Conservation (phyloP, 1,140 invertebrate species). For the Brachionus paranguensis region DNA sequence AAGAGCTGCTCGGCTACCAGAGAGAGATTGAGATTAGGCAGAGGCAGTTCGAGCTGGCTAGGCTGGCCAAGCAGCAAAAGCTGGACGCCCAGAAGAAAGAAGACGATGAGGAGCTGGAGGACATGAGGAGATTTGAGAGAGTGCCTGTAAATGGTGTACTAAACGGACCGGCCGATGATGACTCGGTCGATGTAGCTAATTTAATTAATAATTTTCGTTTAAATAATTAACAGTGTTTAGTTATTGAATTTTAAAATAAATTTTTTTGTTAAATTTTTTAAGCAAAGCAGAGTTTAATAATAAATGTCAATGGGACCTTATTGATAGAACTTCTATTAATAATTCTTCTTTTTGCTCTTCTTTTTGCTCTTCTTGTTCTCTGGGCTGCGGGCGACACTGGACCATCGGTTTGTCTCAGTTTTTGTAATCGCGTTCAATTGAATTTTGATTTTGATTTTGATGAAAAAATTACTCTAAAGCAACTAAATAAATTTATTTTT, state of each 20-base stretch:
- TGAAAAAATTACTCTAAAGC: background rate
- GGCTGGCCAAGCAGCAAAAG: conserved; percentile 4
- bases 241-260: background rate
- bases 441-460: background rate
- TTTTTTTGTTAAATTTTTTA: background rate
- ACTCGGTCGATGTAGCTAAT: conserved; percentile 28
- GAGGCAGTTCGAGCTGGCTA: background rate
- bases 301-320: background rate
- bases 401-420: background rate
- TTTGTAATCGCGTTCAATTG: background rate
- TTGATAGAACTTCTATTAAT: background rate
- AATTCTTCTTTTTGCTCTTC: too few relatives aligned
- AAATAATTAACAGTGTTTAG: conserved; percentile 14
- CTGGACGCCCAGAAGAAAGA: background rate
- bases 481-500: conserved; percentile 7
- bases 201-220: conserved; percentile 28
- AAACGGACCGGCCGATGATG: background rate
- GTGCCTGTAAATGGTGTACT: background rate
- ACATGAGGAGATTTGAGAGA: conserved; percentile 14
- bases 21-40: conserved; percentile 25
- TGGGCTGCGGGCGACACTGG: background rate
- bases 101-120: background rate
- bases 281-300: background rate
- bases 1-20: conserved; percentile 25
- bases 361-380: background rate